Percentiles rank a stretch among this genome's conserved stretches.
Evolutionary conservation across 2,797 vertebrate genomes (phyloP).

Genomic region (Peromyscus eremicus): DNA sequence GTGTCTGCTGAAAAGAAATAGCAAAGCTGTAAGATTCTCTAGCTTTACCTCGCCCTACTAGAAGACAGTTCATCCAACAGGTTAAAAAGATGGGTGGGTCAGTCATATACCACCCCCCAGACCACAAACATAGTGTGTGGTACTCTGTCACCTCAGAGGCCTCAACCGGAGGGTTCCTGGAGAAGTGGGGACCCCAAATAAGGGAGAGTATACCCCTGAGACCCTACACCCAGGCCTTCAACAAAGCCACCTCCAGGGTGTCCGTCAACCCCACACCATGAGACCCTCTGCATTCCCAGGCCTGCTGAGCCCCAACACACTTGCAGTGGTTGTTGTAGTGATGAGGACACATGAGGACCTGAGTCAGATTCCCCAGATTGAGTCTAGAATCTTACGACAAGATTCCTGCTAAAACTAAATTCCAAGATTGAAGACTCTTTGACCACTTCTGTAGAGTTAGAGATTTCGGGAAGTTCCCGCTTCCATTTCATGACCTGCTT

Average conservation of each 20-base stretch:
- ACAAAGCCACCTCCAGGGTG: neutral
- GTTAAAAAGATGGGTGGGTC: neutral
- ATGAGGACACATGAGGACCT: neutral
- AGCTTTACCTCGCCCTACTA: neutral
- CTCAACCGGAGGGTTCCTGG: neutral
- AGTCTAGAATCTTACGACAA: neutral
- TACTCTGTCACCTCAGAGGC: neutral
- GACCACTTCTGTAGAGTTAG: neutral
- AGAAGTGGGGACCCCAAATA: neutral
- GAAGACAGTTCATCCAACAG: neutral
- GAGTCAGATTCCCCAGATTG: neutral
- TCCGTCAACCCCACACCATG: neutral
- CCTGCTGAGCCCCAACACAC: neutral
- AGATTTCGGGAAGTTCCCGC: neutral
- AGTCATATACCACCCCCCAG: rapidly evolving
- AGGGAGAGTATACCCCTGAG: neutral
- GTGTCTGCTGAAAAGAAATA: rapidly evolving
- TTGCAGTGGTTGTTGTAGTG: neutral
- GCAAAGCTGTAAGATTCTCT: neutral
- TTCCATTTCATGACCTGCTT: neutral
- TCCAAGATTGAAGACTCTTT: neutral
- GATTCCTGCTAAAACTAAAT: neutral
- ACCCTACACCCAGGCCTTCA: neutral
- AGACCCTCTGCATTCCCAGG: neutral
- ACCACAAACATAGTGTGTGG: neutral